Evolutionary conservation across 2,888 invertebrate species (phyloP).

Genomic region (Pilophorus perplexus): DNA sequence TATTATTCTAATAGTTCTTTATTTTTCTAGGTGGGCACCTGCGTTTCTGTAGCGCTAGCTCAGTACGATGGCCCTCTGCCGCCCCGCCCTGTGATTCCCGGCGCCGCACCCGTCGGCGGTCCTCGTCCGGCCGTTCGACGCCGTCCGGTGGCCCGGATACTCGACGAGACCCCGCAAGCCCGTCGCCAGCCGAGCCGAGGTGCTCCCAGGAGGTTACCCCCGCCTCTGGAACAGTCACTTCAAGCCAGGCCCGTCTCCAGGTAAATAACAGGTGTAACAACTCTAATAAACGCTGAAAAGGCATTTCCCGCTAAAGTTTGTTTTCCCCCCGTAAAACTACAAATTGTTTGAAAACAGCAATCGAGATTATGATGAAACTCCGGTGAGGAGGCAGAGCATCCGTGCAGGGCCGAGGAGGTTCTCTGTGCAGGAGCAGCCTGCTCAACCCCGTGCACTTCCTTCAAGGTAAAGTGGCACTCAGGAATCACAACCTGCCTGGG

Average conservation of each 20-base stretch:
- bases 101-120: slow-evolving; percentile 58
- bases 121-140: slow-evolving; percentile 31
- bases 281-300: too few species aligned
- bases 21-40: slow-evolving; percentile 27
- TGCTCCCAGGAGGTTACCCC: slow-evolving; percentile 51
- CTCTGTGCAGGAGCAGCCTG: background rate
- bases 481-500: too few species aligned
- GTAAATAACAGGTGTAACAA: slow-evolving; percentile 39
- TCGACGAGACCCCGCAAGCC: slow-evolving; percentile 50
- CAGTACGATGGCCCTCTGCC: slow-evolving; percentile 58
- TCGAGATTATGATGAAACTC: slow-evolving; percentile 14
- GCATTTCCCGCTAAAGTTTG: too few species aligned
- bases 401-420: slow-evolving; percentile 20
- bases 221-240: slow-evolving; percentile 34
- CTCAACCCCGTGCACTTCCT: background rate
- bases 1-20: background rate
- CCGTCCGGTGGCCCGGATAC: slow-evolving; percentile 54
- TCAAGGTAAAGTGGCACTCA: slow-evolving; percentile 15
- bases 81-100: slow-evolving; percentile 65
- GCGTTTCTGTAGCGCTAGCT: slow-evolving; percentile 40
- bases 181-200: slow-evolving; percentile 49
- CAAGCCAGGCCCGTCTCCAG: slow-evolving; percentile 45
- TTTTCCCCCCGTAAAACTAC: background rate
- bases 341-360: background rate
- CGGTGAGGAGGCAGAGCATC: background rate